Evolutionary conservation across 2,888 invertebrate species (phyloP).

Genomic region (Conomelus anceps): DNA sequence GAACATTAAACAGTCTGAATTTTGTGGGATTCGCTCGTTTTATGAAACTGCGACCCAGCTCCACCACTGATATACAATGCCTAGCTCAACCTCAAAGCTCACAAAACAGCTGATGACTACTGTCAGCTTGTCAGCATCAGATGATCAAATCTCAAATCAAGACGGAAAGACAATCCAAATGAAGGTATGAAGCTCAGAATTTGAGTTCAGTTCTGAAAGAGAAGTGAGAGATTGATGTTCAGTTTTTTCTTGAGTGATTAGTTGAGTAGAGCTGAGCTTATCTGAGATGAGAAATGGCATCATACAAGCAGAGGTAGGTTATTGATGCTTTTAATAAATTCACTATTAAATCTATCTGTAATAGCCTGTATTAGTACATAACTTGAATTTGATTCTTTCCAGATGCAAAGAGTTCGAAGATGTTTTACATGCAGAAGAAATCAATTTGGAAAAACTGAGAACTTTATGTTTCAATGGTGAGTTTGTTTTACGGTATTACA

Average conservation of each 20-base stretch:
- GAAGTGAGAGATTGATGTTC: neutral
- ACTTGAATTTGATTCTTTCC: conserved; percentile 38
- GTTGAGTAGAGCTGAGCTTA: neutral
- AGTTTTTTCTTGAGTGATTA: neutral
- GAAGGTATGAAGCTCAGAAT: no score
- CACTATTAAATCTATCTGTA: no score
- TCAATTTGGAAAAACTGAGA: conserved; percentile 61
- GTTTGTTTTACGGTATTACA: conserved; percentile 26
- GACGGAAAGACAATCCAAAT: no score
- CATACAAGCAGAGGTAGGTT: conserved; percentile 38
- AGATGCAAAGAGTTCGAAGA: conserved; percentile 79
- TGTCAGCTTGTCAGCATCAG: no score
- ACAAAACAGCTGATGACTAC: no score
- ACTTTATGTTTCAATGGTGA: conserved; percentile 75
- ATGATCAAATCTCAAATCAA: no score
- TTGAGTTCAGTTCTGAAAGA: neutral
- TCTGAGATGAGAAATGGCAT: conserved; percentile 34
- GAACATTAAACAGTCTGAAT: no score
- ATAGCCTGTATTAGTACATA: neutral
- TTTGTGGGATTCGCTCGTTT: no score
- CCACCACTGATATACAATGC: no score
- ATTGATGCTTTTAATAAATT: no score
- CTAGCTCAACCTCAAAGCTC: no score
- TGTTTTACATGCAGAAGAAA: conserved; percentile 58
- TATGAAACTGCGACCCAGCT: no score